Conservation (phyloP, 1,140 invertebrate genomes). For the Dendroctonus ponderosae region DNA sequence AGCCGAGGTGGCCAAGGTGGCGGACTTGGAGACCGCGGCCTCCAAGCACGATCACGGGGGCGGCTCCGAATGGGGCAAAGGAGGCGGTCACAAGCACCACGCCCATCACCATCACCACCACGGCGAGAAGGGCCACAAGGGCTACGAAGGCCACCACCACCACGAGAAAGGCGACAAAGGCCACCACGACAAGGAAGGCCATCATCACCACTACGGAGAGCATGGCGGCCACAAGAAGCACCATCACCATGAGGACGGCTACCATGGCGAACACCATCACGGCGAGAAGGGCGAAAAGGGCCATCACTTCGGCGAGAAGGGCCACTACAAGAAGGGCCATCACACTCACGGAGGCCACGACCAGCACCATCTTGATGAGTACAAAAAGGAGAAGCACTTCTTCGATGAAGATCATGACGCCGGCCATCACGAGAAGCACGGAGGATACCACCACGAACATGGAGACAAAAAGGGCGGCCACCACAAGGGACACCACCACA, state of each 20-base stretch:
- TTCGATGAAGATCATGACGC: slow-evolving; percentile 65
- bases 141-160: slow-evolving; percentile 60
- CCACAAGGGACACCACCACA: slow-evolving; percentile 63
- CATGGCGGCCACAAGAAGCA: slow-evolving; percentile 65
- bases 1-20: slow-evolving; percentile 29
- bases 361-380: slow-evolving; percentile 69
- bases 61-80: slow-evolving; percentile 52
- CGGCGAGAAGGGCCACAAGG: slow-evolving; percentile 60
- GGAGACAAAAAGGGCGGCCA: slow-evolving; percentile 61
- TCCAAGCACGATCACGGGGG: slow-evolving; percentile 34
- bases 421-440: slow-evolving; percentile 63
- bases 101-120: slow-evolving; percentile 58
- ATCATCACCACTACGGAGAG: slow-evolving; percentile 64
- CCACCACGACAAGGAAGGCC: slow-evolving; percentile 65
- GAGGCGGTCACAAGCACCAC: slow-evolving; percentile 60
- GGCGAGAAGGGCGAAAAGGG: slow-evolving; percentile 66
- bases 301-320: slow-evolving; percentile 61
- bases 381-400: slow-evolving; percentile 70
- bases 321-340: slow-evolving; percentile 63
- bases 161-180: slow-evolving; percentile 66
- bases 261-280: slow-evolving; percentile 67
- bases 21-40: slow-evolving; percentile 41
- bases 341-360: slow-evolving; percentile 66
- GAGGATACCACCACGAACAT: slow-evolving; percentile 59
- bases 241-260: slow-evolving; percentile 66